These are phyloP conservation scores for Cephus pygmeus DNA, from an alignment of 2,888 invertebrate genomes.

Conservation along the genomic window DNA sequence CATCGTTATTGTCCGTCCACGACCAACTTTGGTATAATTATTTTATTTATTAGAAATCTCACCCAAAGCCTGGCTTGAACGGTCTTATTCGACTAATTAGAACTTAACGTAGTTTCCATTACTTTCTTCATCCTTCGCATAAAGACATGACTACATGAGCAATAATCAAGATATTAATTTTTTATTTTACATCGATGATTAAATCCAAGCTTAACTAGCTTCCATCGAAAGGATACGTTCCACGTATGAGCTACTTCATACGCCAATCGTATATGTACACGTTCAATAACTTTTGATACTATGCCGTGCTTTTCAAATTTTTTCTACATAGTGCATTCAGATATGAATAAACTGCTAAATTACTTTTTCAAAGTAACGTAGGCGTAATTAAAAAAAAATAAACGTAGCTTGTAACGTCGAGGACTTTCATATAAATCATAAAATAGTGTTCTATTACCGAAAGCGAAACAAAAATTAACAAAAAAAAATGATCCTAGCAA, in stretches of 20 bases:
- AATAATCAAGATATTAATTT: slow-evolving; percentile 17
- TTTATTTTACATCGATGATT: slow-evolving; percentile 26
- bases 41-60: slow-evolving; percentile 13
- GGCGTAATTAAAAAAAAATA: not conserved
- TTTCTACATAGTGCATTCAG: slow-evolving; percentile 19
- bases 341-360: slow-evolving; percentile 24
- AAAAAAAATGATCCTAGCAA: not conserved
- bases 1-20: slow-evolving; percentile 26
- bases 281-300: not conserved
- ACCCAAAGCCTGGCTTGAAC: slow-evolving; percentile 27
- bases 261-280: not conserved
- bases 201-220: slow-evolving; percentile 3
- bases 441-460: not conserved
- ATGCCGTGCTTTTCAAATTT: slow-evolving; percentile 11
- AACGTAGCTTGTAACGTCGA: slow-evolving; percentile 25
- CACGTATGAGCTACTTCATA: not conserved
- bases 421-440: slow-evolving; percentile 17
- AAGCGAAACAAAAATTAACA: not conserved
- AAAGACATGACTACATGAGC: slow-evolving; percentile 14
- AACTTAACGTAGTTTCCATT: slow-evolving; percentile 10
- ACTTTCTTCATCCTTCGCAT: not conserved
- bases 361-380: not conserved
- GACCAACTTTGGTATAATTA: slow-evolving; percentile 36
- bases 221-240: not conserved
- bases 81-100: slow-evolving; percentile 14